Base-by-base conservation (phyloP, 1,140 invertebrate species). In the Euura saliciscinereae region DNA sequence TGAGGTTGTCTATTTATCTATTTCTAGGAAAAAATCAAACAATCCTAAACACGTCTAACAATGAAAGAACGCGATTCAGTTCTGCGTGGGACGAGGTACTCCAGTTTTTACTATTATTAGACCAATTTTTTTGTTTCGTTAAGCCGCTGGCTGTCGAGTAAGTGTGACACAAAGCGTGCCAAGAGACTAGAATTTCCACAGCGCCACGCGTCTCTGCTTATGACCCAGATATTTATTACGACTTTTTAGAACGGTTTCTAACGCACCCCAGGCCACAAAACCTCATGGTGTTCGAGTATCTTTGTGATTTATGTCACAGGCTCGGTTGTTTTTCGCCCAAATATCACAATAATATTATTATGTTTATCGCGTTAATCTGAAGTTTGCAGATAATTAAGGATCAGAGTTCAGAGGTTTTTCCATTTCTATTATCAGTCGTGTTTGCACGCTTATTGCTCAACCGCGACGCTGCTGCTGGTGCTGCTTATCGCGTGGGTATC, bases 91-190 rank as follows among this genome's bases (percentile, higher is more conserved):
- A 4, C 65, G 2, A 67, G 66, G 66, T 76, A 76, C 77, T 84
- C 78, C 67, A 85, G 74, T 85, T 85, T 86, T 85, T 83, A 80
- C 81, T 82, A 83, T 85, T 85, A 86, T 85, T 85, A 85, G 82
- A 82, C 78, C 78, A 78, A 83, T 82, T 87, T 84, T 84, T 82
- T 86, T 78, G 8, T 6, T 8, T 59, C 51, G 51, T 59, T 59
- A n/a, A 11, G 51, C 5, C 51, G 51, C 8, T 8, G 8, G 51
- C 8, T 8, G 8, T 8, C 13, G 13, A 28, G 67, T 13, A 8
- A 13, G 70, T 10, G 13, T n/a, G 13, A 44, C 45, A 71, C 45
- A 46, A 72, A 77, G 79, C 77, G 79, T 78, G 78, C 74, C 66
- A 28, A 28, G 7, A 8, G 45, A 75, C 74, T 77, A 45, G 68